phyloP scores from a whole-genome alignment of 1,140 invertebrate species.

The Drosophila lacteicornis region DNA sequence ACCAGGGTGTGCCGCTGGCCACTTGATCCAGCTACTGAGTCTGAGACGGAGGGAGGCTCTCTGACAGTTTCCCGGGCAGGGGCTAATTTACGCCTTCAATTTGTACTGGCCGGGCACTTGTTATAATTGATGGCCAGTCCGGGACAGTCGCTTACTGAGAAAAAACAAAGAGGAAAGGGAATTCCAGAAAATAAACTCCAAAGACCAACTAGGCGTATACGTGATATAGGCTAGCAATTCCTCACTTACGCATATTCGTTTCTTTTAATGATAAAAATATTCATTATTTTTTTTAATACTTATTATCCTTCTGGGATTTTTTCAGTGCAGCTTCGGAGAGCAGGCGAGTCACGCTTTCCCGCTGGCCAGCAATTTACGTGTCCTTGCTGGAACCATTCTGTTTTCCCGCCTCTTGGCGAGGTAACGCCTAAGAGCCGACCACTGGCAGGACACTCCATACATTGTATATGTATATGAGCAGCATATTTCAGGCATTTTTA shows the following conservation, averaged over 20 bases:
- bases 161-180: neutral
- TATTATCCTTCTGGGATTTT: neutral
- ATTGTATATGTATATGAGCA: slow-evolving; percentile 65
- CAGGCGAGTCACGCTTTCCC: slow-evolving; percentile 37
- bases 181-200: too few relatives aligned
- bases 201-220: neutral
- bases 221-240: neutral
- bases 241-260: too few relatives aligned
- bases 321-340: slow-evolving; percentile 18
- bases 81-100: slow-evolving; percentile 75
- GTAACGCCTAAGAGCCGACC: slow-evolving; percentile 56
- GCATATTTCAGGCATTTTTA: slow-evolving; percentile 75
- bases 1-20: neutral
- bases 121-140: slow-evolving; percentile 72
- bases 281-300: neutral
- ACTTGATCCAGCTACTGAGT: slow-evolving; percentile 16
- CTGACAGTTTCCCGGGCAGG: slow-evolving; percentile 18
- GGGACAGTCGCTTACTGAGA: slow-evolving; percentile 16
- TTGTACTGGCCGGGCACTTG: slow-evolving; percentile 62
- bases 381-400: slow-evolving; percentile 10
- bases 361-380: slow-evolving; percentile 60
- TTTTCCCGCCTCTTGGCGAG: slow-evolving; percentile 38
- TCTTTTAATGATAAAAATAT: neutral
- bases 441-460: slow-evolving; percentile 27
- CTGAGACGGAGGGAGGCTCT: slow-evolving; percentile 4